phyloP scores from a whole-genome alignment of 2,113 vertebrate genomes.

The Sakesphorus luctuosus region DNA sequence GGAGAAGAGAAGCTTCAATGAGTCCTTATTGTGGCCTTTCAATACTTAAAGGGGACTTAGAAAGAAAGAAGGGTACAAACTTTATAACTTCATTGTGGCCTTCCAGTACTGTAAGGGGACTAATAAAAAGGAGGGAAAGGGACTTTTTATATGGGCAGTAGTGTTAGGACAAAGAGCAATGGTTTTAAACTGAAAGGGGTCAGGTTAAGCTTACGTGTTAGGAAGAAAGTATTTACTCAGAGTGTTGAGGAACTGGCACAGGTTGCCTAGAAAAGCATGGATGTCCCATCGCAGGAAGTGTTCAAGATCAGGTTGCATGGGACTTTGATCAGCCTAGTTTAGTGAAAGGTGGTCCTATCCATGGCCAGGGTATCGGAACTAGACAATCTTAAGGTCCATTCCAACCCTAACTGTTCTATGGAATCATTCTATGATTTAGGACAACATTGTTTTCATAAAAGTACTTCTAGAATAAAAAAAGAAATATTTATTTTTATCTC shows the following conservation, averaged over 20 bases:
- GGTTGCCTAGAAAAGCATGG: neutral
- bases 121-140: neutral
- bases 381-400: neutral
- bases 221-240: neutral
- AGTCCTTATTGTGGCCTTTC: neutral
- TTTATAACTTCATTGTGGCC: neutral
- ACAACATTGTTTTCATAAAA: neutral
- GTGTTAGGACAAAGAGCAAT: neutral
- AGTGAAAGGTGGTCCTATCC: neutral
- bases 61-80: neutral
- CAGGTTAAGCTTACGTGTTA: neutral
- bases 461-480: neutral
- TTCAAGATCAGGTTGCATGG: neutral
- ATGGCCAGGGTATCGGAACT: neutral
- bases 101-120: neutral
- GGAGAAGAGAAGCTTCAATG: neutral
- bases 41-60: neutral
- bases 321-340: neutral
- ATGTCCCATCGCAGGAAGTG: neutral
- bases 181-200: neutral
- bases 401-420: neutral
- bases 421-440: neutral
- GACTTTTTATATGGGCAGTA: neutral
- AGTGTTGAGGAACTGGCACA: rapidly evolving
- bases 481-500: neutral